These are phyloP conservation scores for Platyrinchus mystaceus DNA, from an alignment of 2,797 vertebrate species.

Conservation along the genomic window DNA sequence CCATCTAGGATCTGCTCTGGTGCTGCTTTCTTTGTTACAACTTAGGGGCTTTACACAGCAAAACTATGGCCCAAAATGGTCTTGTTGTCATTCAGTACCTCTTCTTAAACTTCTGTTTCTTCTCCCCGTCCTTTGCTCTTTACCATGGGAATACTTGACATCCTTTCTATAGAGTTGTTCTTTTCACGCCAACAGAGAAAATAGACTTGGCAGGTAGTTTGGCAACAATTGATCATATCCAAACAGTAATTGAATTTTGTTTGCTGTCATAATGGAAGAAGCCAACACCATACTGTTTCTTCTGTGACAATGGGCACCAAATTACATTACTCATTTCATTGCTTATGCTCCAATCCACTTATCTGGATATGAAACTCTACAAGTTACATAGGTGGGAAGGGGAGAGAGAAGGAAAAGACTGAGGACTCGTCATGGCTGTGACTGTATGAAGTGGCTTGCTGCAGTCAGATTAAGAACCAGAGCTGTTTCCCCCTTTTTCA, in stretches of 20 bases:
- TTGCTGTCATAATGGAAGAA: constrained; percentile 3
- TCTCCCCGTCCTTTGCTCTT: neutral
- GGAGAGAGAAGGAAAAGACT: neutral
- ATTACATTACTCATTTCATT: constrained; percentile 8
- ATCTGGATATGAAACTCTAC: neutral
- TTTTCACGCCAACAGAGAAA: constrained; percentile 41
- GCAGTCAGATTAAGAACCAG: neutral
- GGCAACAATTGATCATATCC: constrained; percentile 59
- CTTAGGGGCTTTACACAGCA: neutral
- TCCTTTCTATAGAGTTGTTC: constrained; percentile 20
- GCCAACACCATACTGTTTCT: neutral
- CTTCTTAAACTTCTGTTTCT: constrained; percentile 39
- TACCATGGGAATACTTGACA: neutral
- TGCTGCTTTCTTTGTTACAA: neutral
- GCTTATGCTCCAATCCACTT: neutral
- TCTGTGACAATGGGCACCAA: constrained; percentile 8
- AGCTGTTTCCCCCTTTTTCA: neutral
- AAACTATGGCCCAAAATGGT: neutral
- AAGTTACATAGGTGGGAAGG: neutral
- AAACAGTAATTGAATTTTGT: constrained; percentile 64
- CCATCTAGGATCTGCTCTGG: constrained; percentile 30
- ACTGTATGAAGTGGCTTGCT: neutral
- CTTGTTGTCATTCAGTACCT: neutral
- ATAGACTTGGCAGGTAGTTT: constrained; percentile 42
- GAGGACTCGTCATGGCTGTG: neutral